Conservation (phyloP, 2,797 vertebrate genomes). For the Ficedula albicollis region DNA sequence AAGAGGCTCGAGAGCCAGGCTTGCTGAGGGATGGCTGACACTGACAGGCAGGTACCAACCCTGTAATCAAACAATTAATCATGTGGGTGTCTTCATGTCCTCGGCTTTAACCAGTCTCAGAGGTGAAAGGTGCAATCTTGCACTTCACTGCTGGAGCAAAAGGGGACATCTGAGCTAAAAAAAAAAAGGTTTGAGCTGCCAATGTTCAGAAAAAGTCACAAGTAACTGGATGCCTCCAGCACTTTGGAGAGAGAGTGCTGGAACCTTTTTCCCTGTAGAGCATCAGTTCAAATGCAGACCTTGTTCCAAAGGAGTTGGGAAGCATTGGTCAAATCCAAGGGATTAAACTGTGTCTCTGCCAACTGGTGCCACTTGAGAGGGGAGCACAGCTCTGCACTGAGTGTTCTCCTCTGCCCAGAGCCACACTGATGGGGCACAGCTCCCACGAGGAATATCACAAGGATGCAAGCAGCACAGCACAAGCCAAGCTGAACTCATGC, state of each 20-base stretch:
- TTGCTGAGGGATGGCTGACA: neutral
- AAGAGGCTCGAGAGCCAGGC: neutral
- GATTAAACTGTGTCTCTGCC: neutral
- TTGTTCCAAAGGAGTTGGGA: slow-evolving; percentile 1
- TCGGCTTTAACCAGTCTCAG: neutral
- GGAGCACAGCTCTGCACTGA: neutral
- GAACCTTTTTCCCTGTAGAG: neutral
- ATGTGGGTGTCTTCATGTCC: neutral
- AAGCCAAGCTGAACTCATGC: neutral
- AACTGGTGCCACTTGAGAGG: neutral
- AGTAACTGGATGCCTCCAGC: neutral
- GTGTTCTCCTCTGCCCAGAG: neutral
- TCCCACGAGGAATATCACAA: neutral
- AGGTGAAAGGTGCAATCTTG: slow-evolving; percentile 21
- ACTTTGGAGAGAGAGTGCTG: neutral
- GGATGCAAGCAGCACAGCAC: neutral
- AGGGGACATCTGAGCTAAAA: neutral
- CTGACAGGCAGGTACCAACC: neutral
- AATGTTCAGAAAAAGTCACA: neutral
- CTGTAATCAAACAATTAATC: neutral
- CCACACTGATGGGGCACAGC: neutral
- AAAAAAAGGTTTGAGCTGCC: neutral
- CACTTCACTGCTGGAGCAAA: neutral
- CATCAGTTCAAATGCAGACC: neutral
- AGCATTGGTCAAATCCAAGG: neutral